Evolutionary conservation across 1,140 invertebrate species (phyloP).

Genomic region (Hyposmocoma kahamanoa): DNA sequence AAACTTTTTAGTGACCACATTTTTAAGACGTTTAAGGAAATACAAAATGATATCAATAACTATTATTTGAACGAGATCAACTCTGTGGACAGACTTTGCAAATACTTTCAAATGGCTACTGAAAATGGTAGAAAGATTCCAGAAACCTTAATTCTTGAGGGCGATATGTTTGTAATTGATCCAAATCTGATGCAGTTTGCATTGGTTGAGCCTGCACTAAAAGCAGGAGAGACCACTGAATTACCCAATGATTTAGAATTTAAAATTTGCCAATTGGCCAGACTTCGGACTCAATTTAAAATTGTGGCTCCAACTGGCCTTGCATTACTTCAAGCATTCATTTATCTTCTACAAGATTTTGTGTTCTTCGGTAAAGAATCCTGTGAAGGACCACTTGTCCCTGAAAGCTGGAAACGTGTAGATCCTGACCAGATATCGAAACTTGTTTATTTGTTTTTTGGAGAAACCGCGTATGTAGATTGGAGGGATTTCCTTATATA

Average conservation of each 20-base stretch:
- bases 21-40: slow-evolving; percentile 50
- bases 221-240: slow-evolving; percentile 30
- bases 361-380: slow-evolving; percentile 64
- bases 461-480: slow-evolving; percentile 67
- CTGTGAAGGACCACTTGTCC: slow-evolving; percentile 59
- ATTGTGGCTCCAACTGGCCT: slow-evolving; percentile 73
- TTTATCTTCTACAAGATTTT: slow-evolving; percentile 76
- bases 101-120: slow-evolving; percentile 73
- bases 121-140: slow-evolving; percentile 67
- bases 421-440: slow-evolving; percentile 59
- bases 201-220: slow-evolving; percentile 14
- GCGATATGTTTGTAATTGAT: slow-evolving; percentile 64
- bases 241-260: slow-evolving; percentile 49
- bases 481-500: slow-evolving; percentile 79
- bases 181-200: slow-evolving; percentile 54
- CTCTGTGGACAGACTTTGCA: slow-evolving; percentile 71
- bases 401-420: slow-evolving; percentile 71
- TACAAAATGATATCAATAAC: slow-evolving; percentile 64
- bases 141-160: slow-evolving; percentile 62
- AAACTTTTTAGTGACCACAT: slow-evolving; percentile 59
- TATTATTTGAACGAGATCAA: slow-evolving; percentile 74
- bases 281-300: slow-evolving; percentile 66
- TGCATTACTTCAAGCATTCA: slow-evolving; percentile 65
- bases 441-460: slow-evolving; percentile 68
- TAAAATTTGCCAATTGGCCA: slow-evolving; percentile 67